phyloP scores from a whole-genome alignment of 2,113 vertebrate genomes.

The Eptesicus fuscus region DNA sequence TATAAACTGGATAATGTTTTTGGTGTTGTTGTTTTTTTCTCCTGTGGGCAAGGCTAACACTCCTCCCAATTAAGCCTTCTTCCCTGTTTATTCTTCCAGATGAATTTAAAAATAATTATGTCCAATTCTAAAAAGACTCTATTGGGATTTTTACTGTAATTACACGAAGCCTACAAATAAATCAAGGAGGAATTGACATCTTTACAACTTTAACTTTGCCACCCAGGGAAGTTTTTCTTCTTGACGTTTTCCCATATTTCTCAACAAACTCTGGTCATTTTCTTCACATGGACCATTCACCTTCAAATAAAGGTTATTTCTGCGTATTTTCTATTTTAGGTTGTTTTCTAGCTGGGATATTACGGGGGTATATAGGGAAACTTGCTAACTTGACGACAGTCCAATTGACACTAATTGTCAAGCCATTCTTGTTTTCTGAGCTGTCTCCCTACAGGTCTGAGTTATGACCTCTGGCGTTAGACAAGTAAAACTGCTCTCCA shows the following conservation, averaged over 20 bases:
- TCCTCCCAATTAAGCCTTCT: constrained; percentile 20
- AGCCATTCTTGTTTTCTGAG: background rate
- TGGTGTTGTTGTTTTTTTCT: no score
- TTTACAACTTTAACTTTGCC: background rate
- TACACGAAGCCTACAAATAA: constrained; percentile 8
- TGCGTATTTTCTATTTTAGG: background rate
- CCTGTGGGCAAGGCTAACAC: background rate
- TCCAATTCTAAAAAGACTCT: background rate
- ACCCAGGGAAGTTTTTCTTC: background rate
- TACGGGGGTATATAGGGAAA: background rate
- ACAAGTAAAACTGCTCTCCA: background rate
- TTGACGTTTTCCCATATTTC: background rate
- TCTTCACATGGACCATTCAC: background rate
- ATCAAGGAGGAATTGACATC: constrained; percentile 5
- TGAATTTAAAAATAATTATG: constrained; percentile 28
- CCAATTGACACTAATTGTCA: background rate
- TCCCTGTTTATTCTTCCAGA: constrained; percentile 17
- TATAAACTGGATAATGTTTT: background rate
- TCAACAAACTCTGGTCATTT: background rate
- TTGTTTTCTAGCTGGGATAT: background rate
- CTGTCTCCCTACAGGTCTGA: background rate
- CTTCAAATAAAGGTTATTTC: background rate
- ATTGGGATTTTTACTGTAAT: constrained; percentile 34
- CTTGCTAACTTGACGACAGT: no score
- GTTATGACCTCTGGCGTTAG: background rate